phyloP scores from a whole-genome alignment of 2,888 invertebrate species.

The Lepidocyrtoides sp. region DNA sequence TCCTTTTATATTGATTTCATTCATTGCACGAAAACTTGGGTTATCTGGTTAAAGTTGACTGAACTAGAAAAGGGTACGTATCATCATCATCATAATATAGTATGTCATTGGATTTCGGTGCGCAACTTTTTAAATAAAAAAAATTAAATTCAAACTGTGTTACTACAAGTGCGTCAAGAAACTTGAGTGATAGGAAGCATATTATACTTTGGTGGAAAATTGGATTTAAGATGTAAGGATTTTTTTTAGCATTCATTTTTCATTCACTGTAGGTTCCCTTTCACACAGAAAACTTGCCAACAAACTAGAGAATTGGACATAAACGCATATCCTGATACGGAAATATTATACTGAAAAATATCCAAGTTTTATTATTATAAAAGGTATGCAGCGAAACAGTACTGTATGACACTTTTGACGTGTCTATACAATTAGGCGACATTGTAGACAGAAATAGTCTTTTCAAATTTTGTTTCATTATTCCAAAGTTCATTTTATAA shows the following conservation, averaged over 20 bases:
- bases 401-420: neutral
- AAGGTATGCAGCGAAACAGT: too few relatives aligned
- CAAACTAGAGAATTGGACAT: too few relatives aligned
- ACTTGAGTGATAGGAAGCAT: neutral
- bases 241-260: too few relatives aligned
- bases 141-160: neutral
- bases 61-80: neutral
- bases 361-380: too few relatives aligned
- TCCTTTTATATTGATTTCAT: neutral
- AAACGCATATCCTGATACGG: too few relatives aligned
- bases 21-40: neutral
- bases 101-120: too few relatives aligned
- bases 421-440: neutral
- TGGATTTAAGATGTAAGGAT: too few relatives aligned
- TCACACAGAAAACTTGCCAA: too few relatives aligned
- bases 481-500: neutral
- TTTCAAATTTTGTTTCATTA: slow-evolving; percentile 1
- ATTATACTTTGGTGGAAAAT: neutral
- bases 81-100: too few relatives aligned
- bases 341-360: too few relatives aligned
- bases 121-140: neutral
- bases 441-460: neutral
- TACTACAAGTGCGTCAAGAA: neutral
- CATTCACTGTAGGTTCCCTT: too few relatives aligned
- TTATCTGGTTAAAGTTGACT: neutral